A percentile compares a stretch with the other conserved stretches of the same genome.
These are phyloP conservation scores for Coelopa pilipes DNA, from an alignment of 2,888 invertebrate genomes.

Conservation along the genomic window DNA sequence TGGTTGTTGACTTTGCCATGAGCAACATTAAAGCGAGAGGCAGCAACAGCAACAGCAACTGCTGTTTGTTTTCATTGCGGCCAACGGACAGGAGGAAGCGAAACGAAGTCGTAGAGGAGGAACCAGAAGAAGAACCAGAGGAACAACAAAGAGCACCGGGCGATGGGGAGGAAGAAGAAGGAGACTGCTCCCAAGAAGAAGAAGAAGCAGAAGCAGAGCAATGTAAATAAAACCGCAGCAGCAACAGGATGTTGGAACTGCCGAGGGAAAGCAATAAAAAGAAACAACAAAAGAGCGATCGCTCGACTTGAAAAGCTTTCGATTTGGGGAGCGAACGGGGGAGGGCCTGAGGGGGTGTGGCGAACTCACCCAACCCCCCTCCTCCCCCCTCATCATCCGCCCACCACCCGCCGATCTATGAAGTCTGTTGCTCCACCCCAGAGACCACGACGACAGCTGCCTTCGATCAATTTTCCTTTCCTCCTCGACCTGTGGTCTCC, in stretches of 20 bases:
- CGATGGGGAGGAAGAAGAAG: conserved; percentile 16
- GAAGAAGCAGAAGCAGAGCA: conserved; percentile 18
- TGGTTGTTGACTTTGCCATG: conserved; percentile 11
- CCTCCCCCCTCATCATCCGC: too few relatives aligned
- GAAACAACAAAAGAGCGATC: neutral
- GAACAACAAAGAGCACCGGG: neutral
- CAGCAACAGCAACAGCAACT: conserved; percentile 15
- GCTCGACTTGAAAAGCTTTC: conserved; percentile 1
- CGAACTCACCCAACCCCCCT: too few relatives aligned
- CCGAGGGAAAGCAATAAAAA: conserved; percentile 16
- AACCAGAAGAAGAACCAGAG: neutral
- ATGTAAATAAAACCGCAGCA: conserved; percentile 13
- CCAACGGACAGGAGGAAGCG: conserved; percentile 28
- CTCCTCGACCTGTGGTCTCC: too few relatives aligned
- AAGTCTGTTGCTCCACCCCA: too few relatives aligned
- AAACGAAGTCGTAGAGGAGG: neutral
- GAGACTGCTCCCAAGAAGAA: conserved; percentile 13
- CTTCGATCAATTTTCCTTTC: too few relatives aligned
- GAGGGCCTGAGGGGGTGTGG: too few relatives aligned
- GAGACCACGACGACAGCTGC: too few relatives aligned
- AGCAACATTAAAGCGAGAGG: conserved; percentile 34
- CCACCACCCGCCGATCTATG: too few relatives aligned
- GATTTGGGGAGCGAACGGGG: too few relatives aligned
- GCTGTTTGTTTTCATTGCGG: conserved; percentile 44
- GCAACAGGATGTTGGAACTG: conserved; percentile 37